phyloP scores from a whole-genome alignment of 2,113 vertebrate species.

The Numenius arquata region DNA sequence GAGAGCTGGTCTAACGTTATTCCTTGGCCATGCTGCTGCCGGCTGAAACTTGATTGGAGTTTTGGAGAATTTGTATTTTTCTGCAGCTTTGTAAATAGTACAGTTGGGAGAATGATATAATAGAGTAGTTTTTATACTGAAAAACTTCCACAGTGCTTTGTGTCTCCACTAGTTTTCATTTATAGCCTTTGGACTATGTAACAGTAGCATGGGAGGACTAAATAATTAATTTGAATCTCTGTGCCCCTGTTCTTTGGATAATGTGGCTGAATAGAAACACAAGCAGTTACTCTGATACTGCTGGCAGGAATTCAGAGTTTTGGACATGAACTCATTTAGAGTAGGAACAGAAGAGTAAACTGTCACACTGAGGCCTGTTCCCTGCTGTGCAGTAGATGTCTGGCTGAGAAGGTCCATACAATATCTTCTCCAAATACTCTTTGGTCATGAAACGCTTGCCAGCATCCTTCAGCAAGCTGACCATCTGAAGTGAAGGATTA shows the following conservation, averaged over 20 bases:
- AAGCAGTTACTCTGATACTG: constrained; percentile 33
- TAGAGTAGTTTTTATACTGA: not conserved
- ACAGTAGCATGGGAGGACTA: not conserved
- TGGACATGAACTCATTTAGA: constrained; percentile 49
- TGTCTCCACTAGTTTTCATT: not conserved
- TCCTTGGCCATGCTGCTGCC: not conserved
- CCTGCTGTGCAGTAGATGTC: constrained; percentile 37
- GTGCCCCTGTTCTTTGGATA: constrained; percentile 22
- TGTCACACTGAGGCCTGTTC: constrained; percentile 2
- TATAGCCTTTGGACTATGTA: not conserved
- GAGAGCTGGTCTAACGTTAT: not conserved
- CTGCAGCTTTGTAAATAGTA: not conserved
- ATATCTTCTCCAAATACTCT: not conserved
- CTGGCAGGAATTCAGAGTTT: constrained; percentile 46
- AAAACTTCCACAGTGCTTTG: not conserved
- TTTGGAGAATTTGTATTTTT: not conserved
- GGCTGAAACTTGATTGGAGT: not conserved
- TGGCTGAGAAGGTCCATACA: not conserved
- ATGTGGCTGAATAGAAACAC: constrained; percentile 21
- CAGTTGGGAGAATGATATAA: not conserved
- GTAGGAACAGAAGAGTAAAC: constrained; percentile 48
- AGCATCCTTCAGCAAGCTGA: not conserved
- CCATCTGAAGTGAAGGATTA: not conserved
- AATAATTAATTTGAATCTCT: constrained; percentile 40
- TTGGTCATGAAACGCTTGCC: not conserved